Evolutionary conservation across 1,140 invertebrate genomes (phyloP), one percentile per base, ranked within the genome.

Genomic region (Heliconius hermathena): DNA sequence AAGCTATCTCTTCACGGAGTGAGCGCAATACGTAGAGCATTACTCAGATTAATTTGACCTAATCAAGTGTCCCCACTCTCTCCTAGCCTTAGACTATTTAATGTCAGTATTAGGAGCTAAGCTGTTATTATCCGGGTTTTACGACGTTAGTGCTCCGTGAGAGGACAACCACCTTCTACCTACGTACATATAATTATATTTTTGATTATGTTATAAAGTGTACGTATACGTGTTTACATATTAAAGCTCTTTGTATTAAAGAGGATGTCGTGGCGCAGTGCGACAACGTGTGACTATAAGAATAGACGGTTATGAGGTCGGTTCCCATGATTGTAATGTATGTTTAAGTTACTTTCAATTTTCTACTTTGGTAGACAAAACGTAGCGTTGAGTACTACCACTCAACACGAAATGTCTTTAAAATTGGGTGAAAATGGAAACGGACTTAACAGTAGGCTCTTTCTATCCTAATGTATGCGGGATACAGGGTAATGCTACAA

Each of bases 21-120:
- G 52, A 74, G 38, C 33, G 54, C 33, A 66, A 46, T 73, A 66
- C 11, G 18, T 66, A 26, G 33, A 57, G 46, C 38, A 66, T 74
- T 78, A 70, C 38, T 78, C 22, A 74, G 72, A 78, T 78, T 78
- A 74, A 78, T 70, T 78, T 78, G 52, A 66, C 52, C 72, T 74
- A 70, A 78, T 74, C 71, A 78, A 70, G 49, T 78, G 54, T 41
- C 72, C 52, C 60, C 6, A 9, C 13, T 22, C 9, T 26, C 22
- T 26, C 3, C 9, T 66, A 66, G 60, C 22, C 11, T 11, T 11
- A 66, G 22, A 66, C 26, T 66, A 29, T 66, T 66, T 66, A 1
- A 66, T 66, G 60, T 29, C 22, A 26, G 60, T 66, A 66, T 66
- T 29, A 66, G 22, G 26, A 66, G 22, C 60, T 66, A 16, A 29